Evolutionary conservation across 1,140 invertebrate genomes (phyloP), one percentile per base, ranked within the genome.

Genomic region (Callitettix versicolor): DNA sequence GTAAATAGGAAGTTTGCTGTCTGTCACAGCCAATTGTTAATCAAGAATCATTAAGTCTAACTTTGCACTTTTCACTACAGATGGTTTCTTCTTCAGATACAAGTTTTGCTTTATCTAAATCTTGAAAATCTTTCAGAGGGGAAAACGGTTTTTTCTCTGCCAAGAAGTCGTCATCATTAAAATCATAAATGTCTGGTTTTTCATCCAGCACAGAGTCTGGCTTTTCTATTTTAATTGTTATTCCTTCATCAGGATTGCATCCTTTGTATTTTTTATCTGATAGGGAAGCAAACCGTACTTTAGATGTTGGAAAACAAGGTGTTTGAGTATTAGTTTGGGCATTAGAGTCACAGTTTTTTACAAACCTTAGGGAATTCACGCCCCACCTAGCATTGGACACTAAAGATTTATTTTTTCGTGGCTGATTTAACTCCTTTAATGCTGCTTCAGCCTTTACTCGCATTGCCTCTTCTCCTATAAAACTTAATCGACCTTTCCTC

Each of bases 401-500:
- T 5, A 41, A 12, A 20, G 38, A 18, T 46, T 52, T 58, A 18
- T 34, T 44, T 50, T 49, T 56, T 18, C 22, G n/a, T 1, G 53
- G 20, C 20, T 43, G 40, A 33, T 51, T 57, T 2, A 57, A 41
- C 22, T 57, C 55, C 11, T 47, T 36, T 17, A 57, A 20, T 43
- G 55, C 55, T 1, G 55, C 55, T 57, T 57, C 55, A 2, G 55
- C 55, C 42, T 57, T 57, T 1, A 57, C 42, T 42, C 48, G 41
- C 14, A 57, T 41, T 0, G 48, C 48, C 24, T 57, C 55, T 42
- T 47, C 41, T n/a, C 43, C 44, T 17, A 55, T 38, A 20, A 36
- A 36, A 11, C 46, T 51, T 14, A 30, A 17, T 9, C 17, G 17
- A 26, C 34, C 18, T 30, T 51, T 51, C 36, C 48, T 51, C 5